These are phyloP conservation scores for Dicrurus megarhynchus DNA, from an alignment of 2,113 vertebrate genomes.

Conservation along the genomic window DNA sequence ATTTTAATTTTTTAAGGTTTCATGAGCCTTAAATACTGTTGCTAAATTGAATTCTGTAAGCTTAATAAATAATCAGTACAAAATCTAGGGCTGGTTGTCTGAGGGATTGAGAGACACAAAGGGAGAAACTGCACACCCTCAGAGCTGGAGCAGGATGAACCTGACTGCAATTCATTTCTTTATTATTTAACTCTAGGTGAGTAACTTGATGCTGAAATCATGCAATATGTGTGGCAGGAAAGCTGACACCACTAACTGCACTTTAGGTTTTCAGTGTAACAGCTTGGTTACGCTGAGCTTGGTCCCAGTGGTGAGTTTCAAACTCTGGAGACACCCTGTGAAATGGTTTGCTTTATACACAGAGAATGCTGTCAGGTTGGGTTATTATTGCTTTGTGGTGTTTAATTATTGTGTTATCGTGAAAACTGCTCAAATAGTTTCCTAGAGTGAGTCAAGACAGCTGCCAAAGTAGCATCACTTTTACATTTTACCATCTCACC, in stretches of 20 bases:
- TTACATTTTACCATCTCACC: neutral
- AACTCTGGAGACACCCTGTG: neutral
- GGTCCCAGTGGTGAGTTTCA: neutral
- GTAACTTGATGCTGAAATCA: neutral
- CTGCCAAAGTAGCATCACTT: neutral
- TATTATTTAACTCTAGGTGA: neutral
- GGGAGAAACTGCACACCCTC: neutral
- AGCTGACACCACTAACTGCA: neutral
- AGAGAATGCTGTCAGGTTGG: neutral
- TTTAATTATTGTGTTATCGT: constrained; percentile 37
- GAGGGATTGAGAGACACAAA: neutral
- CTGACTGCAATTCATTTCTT: neutral
- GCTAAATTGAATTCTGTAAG: neutral
- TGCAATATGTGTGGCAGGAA: neutral
- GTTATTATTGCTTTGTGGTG: neutral
- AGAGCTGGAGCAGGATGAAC: neutral
- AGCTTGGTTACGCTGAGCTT: neutral
- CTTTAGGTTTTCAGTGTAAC: neutral
- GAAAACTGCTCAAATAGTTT: constrained; percentile 9
- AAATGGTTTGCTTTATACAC: neutral
- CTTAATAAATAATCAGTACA: neutral
- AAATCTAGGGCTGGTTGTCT: neutral
- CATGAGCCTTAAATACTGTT: neutral
- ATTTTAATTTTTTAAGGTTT: neutral
- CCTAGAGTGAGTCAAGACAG: neutral